Base-by-base conservation (phyloP, 2,888 invertebrate genomes). In the Drosophila merina region DNA sequence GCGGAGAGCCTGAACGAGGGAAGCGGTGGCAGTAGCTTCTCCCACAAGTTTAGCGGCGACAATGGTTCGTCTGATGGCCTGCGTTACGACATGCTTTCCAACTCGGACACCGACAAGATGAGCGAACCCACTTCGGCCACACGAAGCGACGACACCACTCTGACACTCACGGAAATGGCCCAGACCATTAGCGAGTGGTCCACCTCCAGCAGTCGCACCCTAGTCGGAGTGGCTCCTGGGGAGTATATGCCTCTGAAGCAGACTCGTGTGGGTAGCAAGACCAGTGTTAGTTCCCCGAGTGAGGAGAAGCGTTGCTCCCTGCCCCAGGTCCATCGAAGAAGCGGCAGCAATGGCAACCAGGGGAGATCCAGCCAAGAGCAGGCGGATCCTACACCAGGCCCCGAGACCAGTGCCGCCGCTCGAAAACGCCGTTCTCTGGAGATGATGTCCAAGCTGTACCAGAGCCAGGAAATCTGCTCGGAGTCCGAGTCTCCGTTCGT, bases 141-240 rank as follows among this genome's bases (percentile, higher is more conserved):
- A 0, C 96, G 96, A 88, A 96, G 96, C 76, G 96, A 96, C 82
- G 96, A 96, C 85, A 96, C 96, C 54, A 94, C 94, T 0, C 90
- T 95, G 50, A 94, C 94, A 1, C 89, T 95, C 38, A 94, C 94
- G 0, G 95, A 95, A 89, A 93, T 94, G 76, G 96, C 96, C 1
- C 96, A 96, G 72, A 96, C 96, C 0, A 95, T 96, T 79, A 96
- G 96, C 0, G 96, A 96, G 77, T 96, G 96, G 96, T 96, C 96
- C 0, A 95, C 95, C 1, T 96, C 96, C 74, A 95, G 95, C 20
- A 96, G 96, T 81, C 95, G 95, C 60, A 96, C 95, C 0, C 93
- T 96, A 7, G 93, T 96, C 47, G 94, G 94, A 9, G 80, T 79
- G 2, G 58, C 77, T 6, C 94, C 95, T 36, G 92, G 93, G 10